These are phyloP conservation scores for Macaria notata DNA, from an alignment of 2,888 invertebrate genomes.

Conservation along the genomic window DNA sequence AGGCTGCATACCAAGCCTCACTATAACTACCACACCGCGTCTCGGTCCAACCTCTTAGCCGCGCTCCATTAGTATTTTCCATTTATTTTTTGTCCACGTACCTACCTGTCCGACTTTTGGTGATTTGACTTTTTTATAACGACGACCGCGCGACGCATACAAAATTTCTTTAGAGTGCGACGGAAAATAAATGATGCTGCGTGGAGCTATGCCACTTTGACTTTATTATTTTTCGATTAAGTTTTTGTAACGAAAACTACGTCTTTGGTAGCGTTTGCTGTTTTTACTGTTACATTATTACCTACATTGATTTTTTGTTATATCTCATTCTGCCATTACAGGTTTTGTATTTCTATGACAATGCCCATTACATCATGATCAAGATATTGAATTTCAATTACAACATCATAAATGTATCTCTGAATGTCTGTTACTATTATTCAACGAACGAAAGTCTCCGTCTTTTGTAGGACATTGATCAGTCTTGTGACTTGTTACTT, in stretches of 20 bases:
- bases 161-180: slow-evolving; percentile 72
- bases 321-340: neutral
- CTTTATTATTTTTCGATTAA: slow-evolving; percentile 69
- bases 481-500: slow-evolving; percentile 7
- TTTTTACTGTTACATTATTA: neutral
- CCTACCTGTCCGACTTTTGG: slow-evolving; percentile 80
- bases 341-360: neutral
- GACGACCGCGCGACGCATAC: slow-evolving; percentile 77
- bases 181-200: slow-evolving; percentile 75
- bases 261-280: neutral
- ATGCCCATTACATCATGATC: neutral
- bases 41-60: slow-evolving; percentile 66
- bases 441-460: neutral
- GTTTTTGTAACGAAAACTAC: slow-evolving; percentile 44
- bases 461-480: too few species aligned
- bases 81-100: slow-evolving; percentile 82
- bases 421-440: neutral
- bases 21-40: slow-evolving; percentile 57
- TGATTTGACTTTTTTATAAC: slow-evolving; percentile 76
- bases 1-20: slow-evolving; percentile 15
- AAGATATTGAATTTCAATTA: slow-evolving; percentile 14
- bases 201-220: slow-evolving; percentile 60
- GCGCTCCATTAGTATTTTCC: slow-evolving; percentile 81
- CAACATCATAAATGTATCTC: neutral
- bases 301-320: neutral